Evolutionary conservation across 2,888 invertebrate genomes (phyloP).

Genomic region (Acanthosepion pharaonis): DNA sequence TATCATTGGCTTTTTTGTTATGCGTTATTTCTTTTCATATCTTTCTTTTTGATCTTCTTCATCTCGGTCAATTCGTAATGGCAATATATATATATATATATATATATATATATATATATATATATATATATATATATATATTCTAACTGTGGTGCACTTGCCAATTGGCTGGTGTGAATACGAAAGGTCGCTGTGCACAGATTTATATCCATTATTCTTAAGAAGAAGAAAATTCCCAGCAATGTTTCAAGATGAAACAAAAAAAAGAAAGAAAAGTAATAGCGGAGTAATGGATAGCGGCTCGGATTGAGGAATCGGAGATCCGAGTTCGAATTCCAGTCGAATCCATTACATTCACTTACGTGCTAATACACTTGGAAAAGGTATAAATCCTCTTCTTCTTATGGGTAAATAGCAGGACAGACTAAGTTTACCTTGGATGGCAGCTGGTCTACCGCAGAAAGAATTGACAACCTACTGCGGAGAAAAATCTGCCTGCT

Average conservation of each 20-base stretch:
- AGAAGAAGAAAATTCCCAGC: neutral
- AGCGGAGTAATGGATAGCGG: too few relatives aligned
- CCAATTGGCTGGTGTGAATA: constrained; percentile 1
- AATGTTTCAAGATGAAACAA: too few relatives aligned
- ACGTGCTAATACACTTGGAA: too few relatives aligned
- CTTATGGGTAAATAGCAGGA: too few relatives aligned
- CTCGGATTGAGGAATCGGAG: too few relatives aligned
- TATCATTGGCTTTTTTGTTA: neutral
- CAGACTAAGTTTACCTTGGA: fast-evolving
- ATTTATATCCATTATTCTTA: neutral
- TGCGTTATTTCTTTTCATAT: neutral
- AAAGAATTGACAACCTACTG: too few relatives aligned
- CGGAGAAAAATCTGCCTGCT: too few relatives aligned
- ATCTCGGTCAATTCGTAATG: neutral
- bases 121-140: neutral
- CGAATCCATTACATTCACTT: too few relatives aligned
- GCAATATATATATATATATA: neutral
- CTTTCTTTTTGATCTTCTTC: neutral
- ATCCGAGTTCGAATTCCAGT: too few relatives aligned
- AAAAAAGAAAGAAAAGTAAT: too few relatives aligned
- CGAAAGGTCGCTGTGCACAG: neutral
- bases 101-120: neutral
- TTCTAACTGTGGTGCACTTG: neutral
- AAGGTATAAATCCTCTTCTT: too few relatives aligned
- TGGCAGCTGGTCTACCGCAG: too few relatives aligned